A percentile compares a stretch with the other conserved stretches of the same genome.
phyloP scores from a whole-genome alignment of 2,797 vertebrate genomes.

The Vireo griseus region DNA sequence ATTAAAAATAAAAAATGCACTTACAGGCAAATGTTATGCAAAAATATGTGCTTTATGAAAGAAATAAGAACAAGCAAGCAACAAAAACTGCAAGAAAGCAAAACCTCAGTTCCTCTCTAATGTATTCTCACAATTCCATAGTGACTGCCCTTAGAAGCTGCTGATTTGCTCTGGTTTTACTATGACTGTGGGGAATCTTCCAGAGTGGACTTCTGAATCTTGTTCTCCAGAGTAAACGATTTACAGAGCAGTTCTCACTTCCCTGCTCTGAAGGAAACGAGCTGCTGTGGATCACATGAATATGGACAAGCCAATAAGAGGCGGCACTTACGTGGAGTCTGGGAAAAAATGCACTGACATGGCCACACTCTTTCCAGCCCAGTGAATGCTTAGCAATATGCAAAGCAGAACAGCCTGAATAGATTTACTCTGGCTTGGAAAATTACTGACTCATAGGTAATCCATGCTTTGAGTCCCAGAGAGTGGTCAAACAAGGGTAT shows the following conservation, averaged over 20 bases:
- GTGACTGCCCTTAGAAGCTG: neutral
- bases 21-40: neutral
- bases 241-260: neutral
- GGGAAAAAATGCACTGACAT: neutral
- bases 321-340: neutral
- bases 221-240: neutral
- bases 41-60: conserved; percentile 1
- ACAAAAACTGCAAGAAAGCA: conserved; percentile 6
- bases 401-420: neutral
- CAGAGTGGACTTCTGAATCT: neutral
- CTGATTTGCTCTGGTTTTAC: neutral
- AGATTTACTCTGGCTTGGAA: neutral
- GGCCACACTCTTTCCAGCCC: neutral
- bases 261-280: neutral
- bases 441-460: neutral
- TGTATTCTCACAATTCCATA: neutral
- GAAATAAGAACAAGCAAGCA: neutral
- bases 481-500: neutral
- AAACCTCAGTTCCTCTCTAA: neutral
- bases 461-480: neutral
- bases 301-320: neutral
- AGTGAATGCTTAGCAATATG: neutral
- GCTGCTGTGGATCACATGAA: neutral
- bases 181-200: neutral
- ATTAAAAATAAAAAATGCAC: neutral